Evolutionary conservation across 2,797 vertebrate species (phyloP), one percentile per base, ranked within the genome.

Genomic region (Anableps anableps): DNA sequence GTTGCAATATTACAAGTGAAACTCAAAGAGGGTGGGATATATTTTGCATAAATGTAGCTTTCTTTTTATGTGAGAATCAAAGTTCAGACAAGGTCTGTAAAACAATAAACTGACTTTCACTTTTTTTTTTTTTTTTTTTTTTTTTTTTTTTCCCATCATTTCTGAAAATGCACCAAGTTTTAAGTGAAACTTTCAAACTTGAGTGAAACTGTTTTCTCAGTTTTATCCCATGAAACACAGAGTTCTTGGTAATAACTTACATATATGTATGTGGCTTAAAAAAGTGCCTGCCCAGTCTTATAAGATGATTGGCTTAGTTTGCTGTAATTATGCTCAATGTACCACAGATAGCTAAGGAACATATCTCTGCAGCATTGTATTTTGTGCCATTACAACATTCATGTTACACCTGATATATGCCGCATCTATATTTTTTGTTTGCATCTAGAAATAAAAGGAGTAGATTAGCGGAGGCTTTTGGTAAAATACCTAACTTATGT

Each of bases 401-500:
- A 60, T 13, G 36, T 80, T 80, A 21, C 16, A 23, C 62, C 19
- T 83, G 66, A 81, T 68, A 13, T 76, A 81, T 26, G 47, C 34
- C 11, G 0, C 26, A 72, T 79, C n/a, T 73, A 80, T 70, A 76
- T 81, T 72, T 84, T 13, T 79, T 82, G 68, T 43, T 48, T 82
- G 43, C 66, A 36, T 80, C 45, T 77, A 79, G 14, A 86, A 88
- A 80, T 76, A 81, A 82, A 71, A 85, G 47, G 14, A 29, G 43
- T 16, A 73, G 60, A 86, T 86, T 75, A 55, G 47, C 34, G 45
- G 31, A 70, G 21, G 45, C 41, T 68, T 14, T 53, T 48, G 41
- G 64, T 19, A 71, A 78, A 84, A 83, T 66, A 68, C 38, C 74
- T 36, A 19, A 45, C 5, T 19, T 50, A 64, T 9, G 38, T 62